Evolutionary conservation across 2,797 vertebrate genomes (phyloP), one percentile per base, ranked within the genome.

Genomic region (Chanos chanos): DNA sequence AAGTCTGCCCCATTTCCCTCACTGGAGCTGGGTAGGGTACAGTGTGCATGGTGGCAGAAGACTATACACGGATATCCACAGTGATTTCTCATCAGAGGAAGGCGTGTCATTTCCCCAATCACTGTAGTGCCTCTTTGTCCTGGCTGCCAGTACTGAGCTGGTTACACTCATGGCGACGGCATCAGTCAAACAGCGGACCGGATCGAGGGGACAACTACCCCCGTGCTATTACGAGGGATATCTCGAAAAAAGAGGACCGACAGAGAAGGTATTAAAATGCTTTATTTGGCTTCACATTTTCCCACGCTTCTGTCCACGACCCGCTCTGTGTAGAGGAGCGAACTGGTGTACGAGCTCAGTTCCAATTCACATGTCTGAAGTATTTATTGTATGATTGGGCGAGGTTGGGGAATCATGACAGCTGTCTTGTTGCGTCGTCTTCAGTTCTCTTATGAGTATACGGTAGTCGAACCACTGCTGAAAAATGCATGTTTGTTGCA

Each of bases 161-260:
- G 76, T 78, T 78, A 81, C 73, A 81, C 83, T 83, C 80, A 90
- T 90, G 90, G 90, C 90, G 84, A 86, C 86, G 76, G 87, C 87
- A 76, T 77, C 84, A 78, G 77, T 84, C 76, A 85, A 77, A 77
- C 85, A 81, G 77, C 86, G 87, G 61, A 48, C 84, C 31, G 86
- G 80, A 56, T 48, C 78, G 51, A 83, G 83, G 66, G 73, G 85
- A 54, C 86, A 89, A 78, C 84, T 85, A 15, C 83, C 90, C 3
- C 83, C 85, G 4, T 91, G 89, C 70, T 92, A 92, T 77, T 86
- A 91, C 4, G 92, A 93, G 76, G 91, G 90, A 8, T 94, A 89
- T 73, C 80, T 94, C 68, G 89, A 93, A 74, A 95, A 94, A 72
- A 81, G 91, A 34, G 89, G 84, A 15, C 72, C 86, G 7, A 80